Evolutionary conservation across 2,888 invertebrate species (phyloP), one percentile per base, ranked within the genome.

Genomic region (Pomacea canaliculata): DNA sequence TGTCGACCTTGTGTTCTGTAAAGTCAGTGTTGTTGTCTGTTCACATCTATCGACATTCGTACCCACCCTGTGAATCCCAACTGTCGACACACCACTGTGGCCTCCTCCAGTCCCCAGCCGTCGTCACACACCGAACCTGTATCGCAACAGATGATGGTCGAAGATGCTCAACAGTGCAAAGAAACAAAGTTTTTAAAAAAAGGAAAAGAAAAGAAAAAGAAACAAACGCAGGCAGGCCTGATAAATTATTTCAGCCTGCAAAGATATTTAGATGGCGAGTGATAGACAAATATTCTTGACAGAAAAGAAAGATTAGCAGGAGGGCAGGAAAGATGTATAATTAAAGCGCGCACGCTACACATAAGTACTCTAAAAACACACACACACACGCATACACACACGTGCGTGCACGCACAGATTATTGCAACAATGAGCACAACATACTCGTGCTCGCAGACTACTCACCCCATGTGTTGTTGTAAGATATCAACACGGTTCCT

Each of bases 71-170:
- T 27, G 56, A 68, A 71, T 49, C 79, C 79, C 19, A 78, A 70
- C 76, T 71, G 76, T 70, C 78, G 62, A 46, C 81, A 81, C 19
- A 77, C 77, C 13, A 81, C 81, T 7, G 19, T 56, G 8, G 81
- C 81, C 7, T 78, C 79, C 7, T 65, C 60, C 7, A n/a, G 37
- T 19, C 65, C 71, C 78, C 78, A 82, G 68, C 79, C 67, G 69
- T 84, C 83, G 66, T 85, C 85, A 80, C 85, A 85, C n/a, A 85
- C 77, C 13, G 85, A 84, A 7, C 85, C 85, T 85, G 84, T 82
- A 19, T 12, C 10, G 51, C 8, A 16, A 56, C 8, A 79, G 79
- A 46, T 79, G 78, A 66, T 83, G 82, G 70, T 81, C 79, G 59
- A 69, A 80, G 2, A 85, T 75, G 69, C 83, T 83, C 9, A 85